These are phyloP conservation scores for Cataglyphis hispanica DNA, from an alignment of 1,140 invertebrate genomes.

Conservation along the genomic window DNA sequence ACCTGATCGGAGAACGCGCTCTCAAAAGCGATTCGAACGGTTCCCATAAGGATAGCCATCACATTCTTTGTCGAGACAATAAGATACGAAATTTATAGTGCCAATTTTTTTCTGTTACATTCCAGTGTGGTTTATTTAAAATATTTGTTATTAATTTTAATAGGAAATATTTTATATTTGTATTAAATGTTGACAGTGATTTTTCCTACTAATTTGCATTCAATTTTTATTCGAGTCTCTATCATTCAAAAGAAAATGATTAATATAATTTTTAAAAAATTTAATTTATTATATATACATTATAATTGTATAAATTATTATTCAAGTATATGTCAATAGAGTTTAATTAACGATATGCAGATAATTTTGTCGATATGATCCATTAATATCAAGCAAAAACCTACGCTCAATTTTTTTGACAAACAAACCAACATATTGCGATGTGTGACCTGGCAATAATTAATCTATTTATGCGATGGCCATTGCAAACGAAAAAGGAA, in stretches of 20 bases:
- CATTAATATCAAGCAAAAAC: background rate
- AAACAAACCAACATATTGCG: background rate
- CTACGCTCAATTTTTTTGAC: background rate
- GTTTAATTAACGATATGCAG: slow-evolving; percentile 4
- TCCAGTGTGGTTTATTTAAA: background rate
- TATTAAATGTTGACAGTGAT: background rate
- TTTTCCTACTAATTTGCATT: background rate
- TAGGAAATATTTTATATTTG: background rate
- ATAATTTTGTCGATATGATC: slow-evolving; percentile 25
- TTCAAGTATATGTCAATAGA: background rate
- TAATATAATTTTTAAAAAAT: background rate
- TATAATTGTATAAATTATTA: too few relatives aligned
- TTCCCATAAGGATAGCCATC: background rate
- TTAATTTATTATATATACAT: too few relatives aligned
- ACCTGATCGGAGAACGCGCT: slow-evolving; percentile 31
- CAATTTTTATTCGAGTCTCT: background rate
- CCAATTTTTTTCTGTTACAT: background rate
- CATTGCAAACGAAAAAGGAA: background rate
- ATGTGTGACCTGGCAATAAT: background rate
- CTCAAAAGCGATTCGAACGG: slow-evolving; percentile 19
- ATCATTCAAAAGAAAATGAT: background rate
- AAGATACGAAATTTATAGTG: background rate
- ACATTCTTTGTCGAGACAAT: background rate
- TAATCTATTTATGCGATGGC: slow-evolving; percentile 18
- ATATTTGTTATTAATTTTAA: slow-evolving; percentile 1